These are phyloP conservation scores for Cotesia chilonis DNA, from an alignment of 1,140 invertebrate genomes.

Conservation along the genomic window DNA sequence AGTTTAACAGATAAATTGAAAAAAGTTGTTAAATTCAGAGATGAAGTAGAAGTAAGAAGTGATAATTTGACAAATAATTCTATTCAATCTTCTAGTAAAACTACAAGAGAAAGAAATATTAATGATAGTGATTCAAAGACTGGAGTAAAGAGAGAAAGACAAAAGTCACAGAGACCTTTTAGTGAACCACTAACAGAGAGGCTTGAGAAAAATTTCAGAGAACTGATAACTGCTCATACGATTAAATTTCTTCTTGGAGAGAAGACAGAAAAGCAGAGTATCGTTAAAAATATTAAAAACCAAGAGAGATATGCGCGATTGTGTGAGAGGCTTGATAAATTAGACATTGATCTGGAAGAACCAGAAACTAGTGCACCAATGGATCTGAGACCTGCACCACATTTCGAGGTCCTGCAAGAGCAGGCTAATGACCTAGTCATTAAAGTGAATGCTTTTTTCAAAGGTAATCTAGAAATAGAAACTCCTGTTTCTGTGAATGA, in stretches of 20 bases:
- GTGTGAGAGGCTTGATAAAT: slow-evolving; percentile 56
- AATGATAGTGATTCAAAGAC: neutral
- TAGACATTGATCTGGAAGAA: slow-evolving; percentile 52
- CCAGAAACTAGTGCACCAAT: slow-evolving; percentile 40
- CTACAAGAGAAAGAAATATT: slow-evolving; percentile 14
- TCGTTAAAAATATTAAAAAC: slow-evolving; percentile 50
- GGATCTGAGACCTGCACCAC: slow-evolving; percentile 56
- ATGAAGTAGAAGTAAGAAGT: neutral
- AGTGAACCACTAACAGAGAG: slow-evolving; percentile 43
- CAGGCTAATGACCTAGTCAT: slow-evolving; percentile 58
- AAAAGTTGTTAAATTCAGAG: slow-evolving; percentile 1
- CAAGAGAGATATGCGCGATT: slow-evolving; percentile 54
- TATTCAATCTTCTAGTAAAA: neutral
- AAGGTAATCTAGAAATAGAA: slow-evolving; percentile 52
- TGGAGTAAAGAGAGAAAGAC: slow-evolving; percentile 1
- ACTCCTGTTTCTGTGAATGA: slow-evolving; percentile 19
- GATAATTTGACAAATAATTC: no score
- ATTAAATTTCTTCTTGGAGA: slow-evolving; percentile 56
- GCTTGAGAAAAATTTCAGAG: slow-evolving; percentile 57
- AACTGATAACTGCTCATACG: slow-evolving; percentile 63
- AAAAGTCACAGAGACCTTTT: slow-evolving; percentile 24
- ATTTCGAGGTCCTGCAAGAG: slow-evolving; percentile 59
- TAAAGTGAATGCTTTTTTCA: slow-evolving; percentile 60
- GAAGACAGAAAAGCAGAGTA: slow-evolving; percentile 48
- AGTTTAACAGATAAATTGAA: neutral